A percentile compares a stretch with the other conserved stretches of the same genome.
Evolutionary conservation across 2,797 vertebrate genomes (phyloP).

Genomic region (Anguilla anguilla): DNA sequence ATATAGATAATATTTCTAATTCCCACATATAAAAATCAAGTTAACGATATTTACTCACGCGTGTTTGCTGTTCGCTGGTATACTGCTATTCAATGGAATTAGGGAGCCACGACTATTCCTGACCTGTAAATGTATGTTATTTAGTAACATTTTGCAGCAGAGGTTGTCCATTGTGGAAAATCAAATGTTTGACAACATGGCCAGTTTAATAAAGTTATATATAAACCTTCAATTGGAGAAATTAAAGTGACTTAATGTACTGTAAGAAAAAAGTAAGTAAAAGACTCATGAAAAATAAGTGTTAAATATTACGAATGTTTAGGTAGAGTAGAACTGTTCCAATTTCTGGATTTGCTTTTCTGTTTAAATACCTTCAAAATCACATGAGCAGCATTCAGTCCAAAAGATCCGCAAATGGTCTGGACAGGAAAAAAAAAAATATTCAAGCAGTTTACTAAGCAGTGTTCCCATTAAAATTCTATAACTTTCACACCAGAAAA

Average conservation of each 20-base stretch:
- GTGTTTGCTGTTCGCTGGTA: conserved; percentile 70
- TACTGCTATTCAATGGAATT: conserved; percentile 67
- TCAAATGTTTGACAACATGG: not conserved
- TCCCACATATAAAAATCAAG: not conserved
- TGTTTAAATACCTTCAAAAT: conserved; percentile 63
- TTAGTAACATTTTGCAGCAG: not conserved
- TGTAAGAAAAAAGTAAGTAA: not conserved
- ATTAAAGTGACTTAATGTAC: not conserved
- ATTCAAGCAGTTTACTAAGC: not conserved
- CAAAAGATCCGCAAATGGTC: conserved; percentile 66
- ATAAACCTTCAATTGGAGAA: not conserved
- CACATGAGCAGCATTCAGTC: conserved; percentile 53
- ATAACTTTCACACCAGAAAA: not conserved
- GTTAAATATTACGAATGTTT: not conserved
- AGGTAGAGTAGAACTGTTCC: not conserved
- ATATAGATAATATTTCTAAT: not conserved
- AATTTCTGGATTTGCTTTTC: not conserved
- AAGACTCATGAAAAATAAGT: not conserved
- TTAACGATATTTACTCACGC: conserved; percentile 47
- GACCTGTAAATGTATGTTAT: conserved; percentile 56
- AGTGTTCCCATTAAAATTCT: not conserved
- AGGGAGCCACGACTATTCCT: conserved; percentile 68
- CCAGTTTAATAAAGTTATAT: not conserved
- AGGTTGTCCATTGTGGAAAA: not conserved
- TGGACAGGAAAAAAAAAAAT: conserved; percentile 47